Percentiles rank a stretch among this genome's conserved stretches.
Conservation (phyloP, 2,113 vertebrate genomes). For the Tetrax tetrax region DNA sequence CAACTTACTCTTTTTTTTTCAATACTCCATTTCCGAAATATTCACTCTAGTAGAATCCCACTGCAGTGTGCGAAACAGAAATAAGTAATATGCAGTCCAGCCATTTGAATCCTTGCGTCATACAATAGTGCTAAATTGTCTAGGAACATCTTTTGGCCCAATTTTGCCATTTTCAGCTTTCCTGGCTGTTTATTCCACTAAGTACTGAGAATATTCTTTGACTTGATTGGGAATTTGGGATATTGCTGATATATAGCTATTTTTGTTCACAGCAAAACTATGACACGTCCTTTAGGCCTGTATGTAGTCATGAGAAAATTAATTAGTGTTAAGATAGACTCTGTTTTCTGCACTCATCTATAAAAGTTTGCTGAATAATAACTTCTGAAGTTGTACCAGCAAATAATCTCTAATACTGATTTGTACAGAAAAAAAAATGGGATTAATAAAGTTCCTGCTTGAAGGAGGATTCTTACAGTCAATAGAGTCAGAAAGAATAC, state of each 20-base stretch:
- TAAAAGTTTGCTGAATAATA: background rate
- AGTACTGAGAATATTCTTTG: background rate
- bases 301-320: background rate
- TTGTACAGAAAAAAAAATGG: background rate
- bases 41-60: background rate
- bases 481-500: background rate
- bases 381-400: background rate
- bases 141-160: background rate
- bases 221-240: background rate
- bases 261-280: background rate
- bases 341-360: background rate
- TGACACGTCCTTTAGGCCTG: background rate
- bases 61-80: background rate
- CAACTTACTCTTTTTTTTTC: background rate
- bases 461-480: background rate
- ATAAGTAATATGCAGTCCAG: background rate
- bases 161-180: background rate
- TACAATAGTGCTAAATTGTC: background rate
- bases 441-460: background rate
- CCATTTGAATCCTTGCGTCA: background rate
- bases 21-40: background rate
- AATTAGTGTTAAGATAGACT: background rate
- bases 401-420: background rate
- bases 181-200: background rate
- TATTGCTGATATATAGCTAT: background rate